Base-by-base conservation (phyloP, 2,888 invertebrate genomes). In the Rotaria macrura region DNA sequence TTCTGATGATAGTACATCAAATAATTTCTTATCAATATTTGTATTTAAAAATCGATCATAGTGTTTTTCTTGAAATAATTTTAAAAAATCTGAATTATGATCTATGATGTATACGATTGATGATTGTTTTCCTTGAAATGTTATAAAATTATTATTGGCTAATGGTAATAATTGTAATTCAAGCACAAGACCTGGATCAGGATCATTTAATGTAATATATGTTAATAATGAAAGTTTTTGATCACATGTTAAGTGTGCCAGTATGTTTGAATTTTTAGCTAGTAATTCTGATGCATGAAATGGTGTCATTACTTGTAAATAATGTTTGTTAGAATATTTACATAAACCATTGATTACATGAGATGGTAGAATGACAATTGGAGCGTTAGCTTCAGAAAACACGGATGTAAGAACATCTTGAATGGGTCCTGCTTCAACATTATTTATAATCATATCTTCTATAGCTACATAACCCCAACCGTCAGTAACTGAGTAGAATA, bases 381-480 rank as follows among this genome's bases (percentile, higher is more conserved):
- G 86, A 47, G 84, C 84, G 47, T 86, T 86, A 4, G 86, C 84
- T 55, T 86, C 86, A 12, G 84, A 84, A 49, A 84, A 86, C 23
- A 86, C 84, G 25, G 52, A 84, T 5, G 86, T 86, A 38, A 86
- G 72, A 9, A 86, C 84, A 40, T 86, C 86, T 83, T 86, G 86
- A 9, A 83, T 54, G 3, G 79, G 57, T 7, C 57, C 52, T 47
- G 84, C 57, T 17, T 86, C 84, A 25, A 86, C 84, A 57, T 86
- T 84, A 54, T 86, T 86, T 20, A 86, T 86, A 49, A 86, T 86
- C 86, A 86, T 86, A 79, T 86, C 86, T 57, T 86, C 86, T 43
- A 86, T 85, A 9, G 86, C 86, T 34, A 86, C 86, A 85, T 85
- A 86, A 3, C 86, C 86, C 86, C 86, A 86, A 17, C 86, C 86